phyloP scores from a whole-genome alignment of 2,113 vertebrate species.

The Dolichotis patagonum region DNA sequence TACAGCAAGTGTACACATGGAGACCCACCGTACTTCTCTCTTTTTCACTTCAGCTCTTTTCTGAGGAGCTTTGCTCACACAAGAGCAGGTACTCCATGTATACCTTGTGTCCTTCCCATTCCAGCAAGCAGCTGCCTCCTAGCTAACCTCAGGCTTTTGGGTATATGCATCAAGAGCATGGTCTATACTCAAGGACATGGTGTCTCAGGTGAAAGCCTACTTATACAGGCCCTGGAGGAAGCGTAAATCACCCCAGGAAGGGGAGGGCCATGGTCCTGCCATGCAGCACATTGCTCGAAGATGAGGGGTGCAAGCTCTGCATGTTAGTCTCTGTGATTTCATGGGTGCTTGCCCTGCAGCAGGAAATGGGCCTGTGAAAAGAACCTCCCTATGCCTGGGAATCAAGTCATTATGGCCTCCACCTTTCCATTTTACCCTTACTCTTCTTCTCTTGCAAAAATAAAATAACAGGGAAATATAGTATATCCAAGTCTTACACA shows the following conservation, averaged over 20 bases:
- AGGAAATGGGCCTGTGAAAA: background rate
- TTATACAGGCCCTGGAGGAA: background rate
- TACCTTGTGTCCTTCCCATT: no score
- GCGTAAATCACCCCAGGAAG: background rate
- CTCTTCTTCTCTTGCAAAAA: constrained; percentile 20
- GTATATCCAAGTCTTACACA: constrained; percentile 64
- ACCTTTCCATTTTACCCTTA: constrained; percentile 52
- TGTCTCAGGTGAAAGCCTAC: background rate
- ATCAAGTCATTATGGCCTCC: background rate
- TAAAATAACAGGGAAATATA: constrained; percentile 65
- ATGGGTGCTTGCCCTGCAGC: background rate
- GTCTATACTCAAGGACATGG: background rate
- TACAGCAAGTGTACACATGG: background rate
- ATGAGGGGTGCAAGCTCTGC: background rate
- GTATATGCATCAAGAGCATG: background rate
- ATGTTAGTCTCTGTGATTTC: background rate
- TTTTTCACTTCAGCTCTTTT: background rate
- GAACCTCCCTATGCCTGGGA: no score
- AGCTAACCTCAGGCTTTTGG: background rate
- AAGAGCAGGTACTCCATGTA: no score
- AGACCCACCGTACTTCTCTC: background rate
- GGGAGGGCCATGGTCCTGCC: background rate
- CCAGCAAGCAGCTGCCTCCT: background rate
- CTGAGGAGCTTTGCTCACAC: background rate
- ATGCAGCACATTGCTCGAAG: background rate